Evolutionary conservation across 1,140 invertebrate species (phyloP), one percentile per base, ranked within the genome.

Genomic region (Nilaparvata lugens): DNA sequence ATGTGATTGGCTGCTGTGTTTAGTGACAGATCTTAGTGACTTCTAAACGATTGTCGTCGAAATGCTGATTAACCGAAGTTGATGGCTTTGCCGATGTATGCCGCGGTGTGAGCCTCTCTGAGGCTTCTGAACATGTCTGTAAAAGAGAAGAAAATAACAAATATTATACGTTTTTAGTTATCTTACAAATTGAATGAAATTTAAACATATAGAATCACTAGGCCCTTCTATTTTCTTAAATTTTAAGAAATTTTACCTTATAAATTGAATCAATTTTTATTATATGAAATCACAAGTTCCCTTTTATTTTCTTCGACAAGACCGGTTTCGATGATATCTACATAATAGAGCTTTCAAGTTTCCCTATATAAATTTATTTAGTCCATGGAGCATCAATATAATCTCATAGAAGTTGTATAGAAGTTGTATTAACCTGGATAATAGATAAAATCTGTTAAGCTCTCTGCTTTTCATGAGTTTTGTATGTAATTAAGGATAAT

Each of bases 91-190:
- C 97, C 97, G 74, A 84, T 93, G 71, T 93, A 97, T 2, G 97
- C 96, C 18, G 91, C 86, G 31, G 98, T 73, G 73, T 98, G 95
- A 7, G 97, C 97, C 81, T 99, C 97, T 75, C 96, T 84, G 56
- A 99, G 81, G 97, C 97, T 79, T 99, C 97, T 2, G 96, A 83
- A 67, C 95, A 96, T 24, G 97, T 99, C 88, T 95, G 78, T 35
- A 11, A 11, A 21, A 78, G 79, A 66, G 73, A 67, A 72, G 71
- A 69, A 66, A 69, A 58, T 60, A 59, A 62, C 42, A 25, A 66
- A 48, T 48, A 48, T 19, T 48, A 19, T 19, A 11, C 9, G n/a
- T 40, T 9, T 40, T 40, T 40, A 40, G 9, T 40, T 40, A 40
- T 40, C 38, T 9, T 40, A 40, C 9, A 40, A 40, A 40, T n/a